Evolutionary conservation across 2,797 vertebrate species (phyloP).

Genomic region (Typhlichthys subterraneus): DNA sequence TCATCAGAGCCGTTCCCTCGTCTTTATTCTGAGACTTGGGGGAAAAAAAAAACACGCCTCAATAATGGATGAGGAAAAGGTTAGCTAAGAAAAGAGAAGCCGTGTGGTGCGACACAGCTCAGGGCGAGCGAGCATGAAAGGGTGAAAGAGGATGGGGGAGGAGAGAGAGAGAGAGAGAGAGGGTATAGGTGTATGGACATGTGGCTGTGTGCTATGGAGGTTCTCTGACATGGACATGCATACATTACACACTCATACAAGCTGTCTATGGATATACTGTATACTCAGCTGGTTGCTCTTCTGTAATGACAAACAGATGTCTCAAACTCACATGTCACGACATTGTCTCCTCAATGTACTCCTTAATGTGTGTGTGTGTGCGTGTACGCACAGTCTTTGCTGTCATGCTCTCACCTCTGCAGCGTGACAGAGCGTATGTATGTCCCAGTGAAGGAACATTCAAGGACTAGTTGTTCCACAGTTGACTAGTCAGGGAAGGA

Average conservation of each 20-base stretch:
- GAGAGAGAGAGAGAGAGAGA: conserved; percentile 16
- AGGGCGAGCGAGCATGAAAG: conserved; percentile 21
- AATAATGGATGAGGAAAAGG: conserved; percentile 83
- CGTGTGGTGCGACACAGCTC: conserved; percentile 64
- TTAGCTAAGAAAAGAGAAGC: conserved; percentile 77
- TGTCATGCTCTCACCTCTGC: conserved; percentile 9
- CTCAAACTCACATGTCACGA: conserved; percentile 12
- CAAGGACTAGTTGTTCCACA: conserved; percentile 30
- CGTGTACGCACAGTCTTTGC: conserved; percentile 15
- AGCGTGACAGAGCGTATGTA: conserved; percentile 23
- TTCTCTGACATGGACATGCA: conserved; percentile 46
- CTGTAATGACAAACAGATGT: conserved; percentile 49
- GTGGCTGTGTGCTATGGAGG: conserved; percentile 16
- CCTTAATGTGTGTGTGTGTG: conserved; percentile 9
- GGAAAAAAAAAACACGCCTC: conserved; percentile 78
- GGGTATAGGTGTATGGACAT: background rate
- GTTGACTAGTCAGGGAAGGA: conserved; percentile 31
- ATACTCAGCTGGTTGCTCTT: conserved; percentile 55
- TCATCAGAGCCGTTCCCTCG: conserved; percentile 74
- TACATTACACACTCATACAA: background rate
- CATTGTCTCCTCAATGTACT: conserved; percentile 18
- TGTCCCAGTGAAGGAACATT: conserved; percentile 34
- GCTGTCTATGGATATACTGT: conserved; percentile 42
- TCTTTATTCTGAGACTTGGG: conserved; percentile 77
- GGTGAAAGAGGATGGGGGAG: conserved; percentile 12